Base-by-base conservation (phyloP, 2,888 invertebrate species). In the Carpatolechia fugitivella region DNA sequence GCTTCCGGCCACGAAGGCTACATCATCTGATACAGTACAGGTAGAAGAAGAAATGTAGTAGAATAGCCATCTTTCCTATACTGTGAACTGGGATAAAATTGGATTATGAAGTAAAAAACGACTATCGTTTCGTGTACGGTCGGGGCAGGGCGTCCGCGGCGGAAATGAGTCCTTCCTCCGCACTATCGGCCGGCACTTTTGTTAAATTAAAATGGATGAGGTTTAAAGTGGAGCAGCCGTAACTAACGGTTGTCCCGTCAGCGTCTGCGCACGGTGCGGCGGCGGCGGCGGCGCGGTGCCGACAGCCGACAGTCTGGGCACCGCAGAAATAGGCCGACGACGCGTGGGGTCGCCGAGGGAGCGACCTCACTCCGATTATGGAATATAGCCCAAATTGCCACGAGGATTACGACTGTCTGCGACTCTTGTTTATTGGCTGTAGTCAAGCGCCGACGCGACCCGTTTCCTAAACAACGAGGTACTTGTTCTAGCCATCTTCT, bases 141-240 rank as follows among this genome's bases (percentile, higher is more conserved):
- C 74, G 68, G 60, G 55, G 56, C 65, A 65, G 63, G 69, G 65
- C 69, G 66, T 76, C 69, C 69, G 69, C 72, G 64, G 69, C 69
- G 89, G 89, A 90, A 84, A 88, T 88, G 86, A 87, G 78, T 82
- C 74, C 87, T 85, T 89, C 89, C 88, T 87, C 86, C 74, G 69
- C 78, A 77, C 80, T 85, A 89, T 90, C 89, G 89, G 84, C 81
- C 85, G 86, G 83, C 87, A 88, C 87, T 90, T 88, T 82, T 85
- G 83, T 81, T 89, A 85, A 86, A 90, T 90, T 90, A 88, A 83
- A 88, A 90, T 88, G 85, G 87, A 90, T 87, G 89, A 88, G 85
- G 82, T 84, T 86, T 89, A 87, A 89, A 90, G 86, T 90, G 89
- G 88, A 80, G 81, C 83, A 80, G 78, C 79, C 80, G 79, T 86